Evolutionary conservation across 2,113 vertebrate genomes (phyloP), one percentile per base, ranked within the genome.

Genomic region (Panurus biarmicus): DNA sequence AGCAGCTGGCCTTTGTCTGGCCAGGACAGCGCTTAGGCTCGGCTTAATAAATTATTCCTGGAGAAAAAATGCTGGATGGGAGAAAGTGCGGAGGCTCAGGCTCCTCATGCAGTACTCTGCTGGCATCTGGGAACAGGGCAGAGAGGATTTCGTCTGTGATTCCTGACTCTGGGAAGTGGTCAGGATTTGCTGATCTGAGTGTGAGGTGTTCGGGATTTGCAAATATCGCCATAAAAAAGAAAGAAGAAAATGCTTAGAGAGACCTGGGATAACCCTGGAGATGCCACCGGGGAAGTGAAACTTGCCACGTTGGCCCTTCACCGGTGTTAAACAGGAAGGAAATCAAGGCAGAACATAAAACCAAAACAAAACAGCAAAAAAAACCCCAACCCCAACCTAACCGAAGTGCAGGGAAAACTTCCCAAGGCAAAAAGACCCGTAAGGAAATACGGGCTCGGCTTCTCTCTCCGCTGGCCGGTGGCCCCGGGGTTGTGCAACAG

Each of bases 401-500:
- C 21, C 48, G 7, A 77, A 76, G 36, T 3, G 19, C 29, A 7
- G 5, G 15, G 54, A 61, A 70, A 57, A 42, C 64, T 64, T 50
- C 58, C 20, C 40, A 24, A 4, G 3, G 56, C 38, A 3, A 56
- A 60, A 47, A 3, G 12, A 35, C 33, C 53, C 1, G 35, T 22
- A 40, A 73, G 80, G 78, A 85, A 40, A 45, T 5, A 3, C 6
- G 67, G 79, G 53, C 73, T 54, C 42, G 1, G 61, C 74, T 64
- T 53, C 75, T 60, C 36, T 35, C 71, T 73, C 36, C 2, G 9
- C 78, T 58, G 24, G 4, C 58, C 4, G 11, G 35, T 36, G 88
- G 88, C 36, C 75, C 57, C 1, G 33, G 91, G 12, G 70, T 93
- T 95, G 94, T 91, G 90, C 94, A 95, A 96, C 66, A 85, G 78